These are phyloP conservation scores for Ciconia stormi DNA, from an alignment of 2,113 vertebrate species.

Conservation along the genomic window DNA sequence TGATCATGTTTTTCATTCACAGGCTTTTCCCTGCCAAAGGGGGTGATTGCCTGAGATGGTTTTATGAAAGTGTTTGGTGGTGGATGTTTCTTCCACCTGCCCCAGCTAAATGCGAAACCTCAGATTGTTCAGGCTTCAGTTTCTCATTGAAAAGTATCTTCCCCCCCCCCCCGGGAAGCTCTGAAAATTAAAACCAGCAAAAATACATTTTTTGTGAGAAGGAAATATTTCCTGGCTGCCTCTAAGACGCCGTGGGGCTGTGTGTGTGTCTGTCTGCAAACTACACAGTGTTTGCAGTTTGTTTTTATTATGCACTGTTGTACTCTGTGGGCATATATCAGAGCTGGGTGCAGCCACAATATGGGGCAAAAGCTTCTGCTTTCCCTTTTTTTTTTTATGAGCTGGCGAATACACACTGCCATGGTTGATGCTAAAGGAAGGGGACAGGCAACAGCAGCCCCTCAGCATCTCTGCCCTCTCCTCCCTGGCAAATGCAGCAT, in stretches of 20 bases:
- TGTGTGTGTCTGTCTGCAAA: neutral
- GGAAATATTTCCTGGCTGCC: conserved; percentile 19
- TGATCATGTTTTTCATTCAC: neutral
- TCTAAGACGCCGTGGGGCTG: neutral
- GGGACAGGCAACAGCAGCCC: neutral
- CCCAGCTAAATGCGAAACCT: neutral
- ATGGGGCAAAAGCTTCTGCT: neutral
- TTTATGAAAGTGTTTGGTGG: neutral
- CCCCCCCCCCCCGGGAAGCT: neutral
- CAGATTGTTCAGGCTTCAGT: conserved; percentile 4
- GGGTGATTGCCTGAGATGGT: neutral
- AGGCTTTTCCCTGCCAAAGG: neutral
- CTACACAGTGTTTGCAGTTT: neutral
- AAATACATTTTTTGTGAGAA: conserved; percentile 15
- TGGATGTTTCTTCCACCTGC: neutral
- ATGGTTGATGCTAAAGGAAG: neutral
- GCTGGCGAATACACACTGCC: neutral
- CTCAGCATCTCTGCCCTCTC: neutral
- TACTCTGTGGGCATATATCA: neutral
- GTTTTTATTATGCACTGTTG: neutral
- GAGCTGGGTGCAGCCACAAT: neutral
- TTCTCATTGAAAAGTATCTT: conserved; percentile 32
- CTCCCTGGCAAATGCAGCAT: neutral
- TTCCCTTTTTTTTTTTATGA: neutral
- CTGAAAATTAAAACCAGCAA: conserved; percentile 49